Base-by-base conservation (phyloP, 2,113 vertebrate genomes). In the Ammodytes dubius region DNA sequence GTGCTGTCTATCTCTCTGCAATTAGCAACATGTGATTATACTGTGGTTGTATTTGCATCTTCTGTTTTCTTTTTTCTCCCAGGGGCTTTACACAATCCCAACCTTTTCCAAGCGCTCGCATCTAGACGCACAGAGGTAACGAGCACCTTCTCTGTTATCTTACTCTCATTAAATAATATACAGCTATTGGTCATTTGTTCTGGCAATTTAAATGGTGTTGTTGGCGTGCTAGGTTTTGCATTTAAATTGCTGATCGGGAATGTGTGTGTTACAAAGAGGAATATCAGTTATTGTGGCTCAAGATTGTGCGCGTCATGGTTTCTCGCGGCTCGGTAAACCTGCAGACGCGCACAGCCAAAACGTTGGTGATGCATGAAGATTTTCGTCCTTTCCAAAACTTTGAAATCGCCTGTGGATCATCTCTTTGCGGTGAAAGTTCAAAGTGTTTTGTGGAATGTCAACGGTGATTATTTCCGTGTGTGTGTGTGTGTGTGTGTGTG, bases 101-200 rank as follows among this genome's bases (percentile, higher is more conserved):
- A 93, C 80, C 86, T 71, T 53, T 86, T 87, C 79, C 79, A 60
- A 63, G 86, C 83, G 74, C 76, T 80, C 76, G 75, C 87, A 81
- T 83, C 86, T 42, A 82, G 77, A 84, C 82, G 79, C 87, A 68
- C 91, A 77, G 88, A 91, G 91, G 91, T 91, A 92, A 94, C 87
- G 87, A 89, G 57, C 82, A 79, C 83, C 79, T 77, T 86, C 54
- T 86, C 88, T 80, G 72, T 81, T 75, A 60, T 74, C 74, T 59
- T 60, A 53, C 71, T 84, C 58, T 81, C 70, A 63, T 81, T 15
- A 46, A 73, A 82, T 64, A 14, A 67, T 17, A 39, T 56, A 64
- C 60, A 64, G 27, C 53, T 61, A 15, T 12, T 61, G 40, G n/a
- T 10, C 37, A 9, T 72, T 60, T 49, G 11, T 65, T 82, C 54